Evolutionary conservation across 2,797 vertebrate genomes (phyloP).

Genomic region (Hyperoplus lanceolatus): DNA sequence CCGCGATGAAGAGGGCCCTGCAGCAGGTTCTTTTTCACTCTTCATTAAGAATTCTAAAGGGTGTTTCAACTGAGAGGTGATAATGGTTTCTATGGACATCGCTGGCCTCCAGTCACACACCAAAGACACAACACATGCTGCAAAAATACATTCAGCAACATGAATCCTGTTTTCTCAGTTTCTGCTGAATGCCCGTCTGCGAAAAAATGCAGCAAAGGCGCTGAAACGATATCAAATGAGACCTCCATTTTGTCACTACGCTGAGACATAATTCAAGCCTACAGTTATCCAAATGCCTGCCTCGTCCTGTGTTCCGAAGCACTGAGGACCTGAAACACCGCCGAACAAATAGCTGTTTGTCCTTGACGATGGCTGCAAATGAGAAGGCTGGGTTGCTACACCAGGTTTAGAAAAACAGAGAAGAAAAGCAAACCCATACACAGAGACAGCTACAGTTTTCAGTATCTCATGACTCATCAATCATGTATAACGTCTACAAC

Average conservation of each 20-base stretch:
- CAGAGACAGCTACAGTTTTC: slow-evolving; percentile 43
- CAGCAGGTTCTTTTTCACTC: slow-evolving; percentile 57
- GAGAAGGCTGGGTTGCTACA: slow-evolving; percentile 49
- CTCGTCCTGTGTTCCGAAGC: slow-evolving; percentile 45
- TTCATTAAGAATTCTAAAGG: slow-evolving; percentile 70
- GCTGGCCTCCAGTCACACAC: slow-evolving; percentile 31
- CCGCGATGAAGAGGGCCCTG: slow-evolving; percentile 37
- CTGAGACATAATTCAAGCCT: slow-evolving; percentile 36
- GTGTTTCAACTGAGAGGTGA: slow-evolving; percentile 61
- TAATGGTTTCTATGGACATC: slow-evolving; percentile 56
- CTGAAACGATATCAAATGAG: slow-evolving; percentile 18
- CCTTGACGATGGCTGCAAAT: slow-evolving; percentile 64
- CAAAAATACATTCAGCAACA: slow-evolving; percentile 20
- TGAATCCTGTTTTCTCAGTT: slow-evolving; percentile 14
- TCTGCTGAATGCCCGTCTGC: slow-evolving; percentile 25
- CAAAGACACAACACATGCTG: slow-evolving; percentile 24
- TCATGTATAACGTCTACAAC: slow-evolving; percentile 22
- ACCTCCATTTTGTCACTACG: slow-evolving; percentile 35
- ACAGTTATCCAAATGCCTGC: slow-evolving; percentile 42
- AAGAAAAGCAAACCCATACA: slow-evolving; percentile 29
- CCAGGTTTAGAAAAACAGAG: slow-evolving; percentile 38
- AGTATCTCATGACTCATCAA: slow-evolving; percentile 48
- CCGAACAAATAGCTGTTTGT: slow-evolving; percentile 76
- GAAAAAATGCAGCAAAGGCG: slow-evolving; percentile 13
- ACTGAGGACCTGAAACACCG: slow-evolving; percentile 40